A percentile compares a stretch with the other conserved stretches of the same genome.
phyloP scores from a whole-genome alignment of 2,113 vertebrate species.

The Tragelaphus scriptus region DNA sequence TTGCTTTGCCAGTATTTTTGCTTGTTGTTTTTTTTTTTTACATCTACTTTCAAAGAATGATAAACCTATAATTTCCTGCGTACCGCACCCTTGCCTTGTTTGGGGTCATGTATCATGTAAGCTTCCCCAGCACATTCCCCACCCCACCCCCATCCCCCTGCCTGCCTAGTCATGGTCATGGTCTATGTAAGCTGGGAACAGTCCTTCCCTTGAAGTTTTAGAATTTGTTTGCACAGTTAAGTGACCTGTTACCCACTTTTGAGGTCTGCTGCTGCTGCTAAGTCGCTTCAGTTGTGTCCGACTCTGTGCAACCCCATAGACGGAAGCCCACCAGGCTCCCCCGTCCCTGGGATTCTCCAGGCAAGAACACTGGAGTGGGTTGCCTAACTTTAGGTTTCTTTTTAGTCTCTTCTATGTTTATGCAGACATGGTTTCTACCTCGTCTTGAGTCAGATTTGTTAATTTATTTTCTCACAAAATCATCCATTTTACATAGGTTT shows the following conservation, averaged over 20 bases:
- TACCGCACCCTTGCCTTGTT: not conserved
- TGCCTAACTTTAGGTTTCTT: not conserved
- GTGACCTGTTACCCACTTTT: not conserved
- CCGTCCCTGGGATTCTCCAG: no score
- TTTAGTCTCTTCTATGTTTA: not conserved
- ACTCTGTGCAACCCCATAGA: no score
- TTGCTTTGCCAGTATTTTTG: not conserved
- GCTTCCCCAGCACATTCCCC: not conserved
- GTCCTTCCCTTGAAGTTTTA: not conserved
- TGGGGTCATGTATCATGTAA: not conserved
- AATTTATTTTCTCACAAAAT: not conserved
- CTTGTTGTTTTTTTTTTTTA: not conserved
- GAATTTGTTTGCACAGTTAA: not conserved
- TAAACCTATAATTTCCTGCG: not conserved
- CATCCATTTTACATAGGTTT: not conserved
- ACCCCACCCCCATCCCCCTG: fast-evolving
- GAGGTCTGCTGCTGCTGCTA: not conserved
- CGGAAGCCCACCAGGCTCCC: no score
- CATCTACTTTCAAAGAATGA: not conserved
- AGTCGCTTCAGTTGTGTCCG: no score
- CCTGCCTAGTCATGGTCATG: not conserved
- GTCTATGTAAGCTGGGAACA: not conserved
- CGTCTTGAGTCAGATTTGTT: not conserved
- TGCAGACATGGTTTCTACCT: not conserved
- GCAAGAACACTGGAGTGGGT: no score